A percentile compares a stretch with the other conserved stretches of the same genome.
These are phyloP conservation scores for rat (Rattus norvegicus) DNA, from an alignment of 2,113 vertebrate genomes.

Conservation along the genomic window DNA sequence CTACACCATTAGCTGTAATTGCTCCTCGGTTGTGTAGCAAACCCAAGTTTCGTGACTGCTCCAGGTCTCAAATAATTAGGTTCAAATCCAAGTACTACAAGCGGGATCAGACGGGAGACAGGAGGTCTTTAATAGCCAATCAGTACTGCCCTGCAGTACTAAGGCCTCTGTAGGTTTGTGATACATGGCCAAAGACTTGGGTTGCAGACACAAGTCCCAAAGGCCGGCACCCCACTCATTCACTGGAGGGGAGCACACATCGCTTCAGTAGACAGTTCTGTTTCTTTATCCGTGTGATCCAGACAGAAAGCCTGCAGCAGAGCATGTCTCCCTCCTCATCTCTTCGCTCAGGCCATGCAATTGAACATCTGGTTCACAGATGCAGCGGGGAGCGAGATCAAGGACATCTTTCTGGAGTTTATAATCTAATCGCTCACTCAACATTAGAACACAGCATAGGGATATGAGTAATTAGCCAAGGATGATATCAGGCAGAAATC, in stretches of 20 bases:
- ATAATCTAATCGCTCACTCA: background rate
- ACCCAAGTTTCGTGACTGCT: slow-evolving; percentile 1
- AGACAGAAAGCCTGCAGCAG: background rate
- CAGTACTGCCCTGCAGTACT: background rate
- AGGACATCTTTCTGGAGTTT: background rate
- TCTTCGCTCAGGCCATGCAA: background rate
- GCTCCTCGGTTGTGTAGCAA: background rate
- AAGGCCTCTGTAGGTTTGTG: background rate
- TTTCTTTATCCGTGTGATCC: background rate
- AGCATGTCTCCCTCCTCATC: background rate
- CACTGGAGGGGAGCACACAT: background rate
- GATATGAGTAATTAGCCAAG: background rate
- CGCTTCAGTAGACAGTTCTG: background rate
- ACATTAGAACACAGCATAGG: background rate
- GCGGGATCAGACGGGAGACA: background rate
- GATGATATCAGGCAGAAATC: background rate
- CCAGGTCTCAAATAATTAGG: slow-evolving; percentile 43
- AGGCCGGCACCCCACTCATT: background rate
- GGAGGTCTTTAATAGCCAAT: background rate
- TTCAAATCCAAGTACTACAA: background rate
- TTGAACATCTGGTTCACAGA: background rate
- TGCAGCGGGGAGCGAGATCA: background rate
- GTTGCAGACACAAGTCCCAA: background rate
- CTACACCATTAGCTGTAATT: slow-evolving; percentile 47
- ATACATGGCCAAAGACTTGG: background rate